Percentiles rank a stretch among this genome's conserved stretches.
These are phyloP conservation scores for Ophthalmolycus amberensis DNA, from an alignment of 2,113 vertebrate genomes.

Conservation along the genomic window DNA sequence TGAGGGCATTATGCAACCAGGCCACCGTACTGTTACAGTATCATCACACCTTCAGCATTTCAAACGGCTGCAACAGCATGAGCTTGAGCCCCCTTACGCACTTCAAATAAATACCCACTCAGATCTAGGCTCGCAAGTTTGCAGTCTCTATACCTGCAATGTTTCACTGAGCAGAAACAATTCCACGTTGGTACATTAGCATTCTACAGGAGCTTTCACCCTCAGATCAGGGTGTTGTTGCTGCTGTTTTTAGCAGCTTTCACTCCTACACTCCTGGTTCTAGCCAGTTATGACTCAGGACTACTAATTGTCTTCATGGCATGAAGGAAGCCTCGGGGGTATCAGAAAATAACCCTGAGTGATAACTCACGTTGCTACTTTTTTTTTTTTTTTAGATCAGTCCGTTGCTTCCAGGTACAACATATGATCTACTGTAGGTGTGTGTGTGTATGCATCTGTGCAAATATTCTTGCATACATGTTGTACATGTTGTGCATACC, in stretches of 20 bases:
- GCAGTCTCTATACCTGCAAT: conserved; percentile 22
- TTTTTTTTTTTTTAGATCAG: conserved; percentile 19
- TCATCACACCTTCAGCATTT: conserved; percentile 16
- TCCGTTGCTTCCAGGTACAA: conserved; percentile 38
- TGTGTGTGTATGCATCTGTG: neutral
- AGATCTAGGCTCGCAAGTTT: conserved; percentile 18
- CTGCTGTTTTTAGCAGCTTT: conserved; percentile 74
- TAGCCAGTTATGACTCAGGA: conserved; percentile 74
- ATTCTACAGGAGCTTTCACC: conserved; percentile 68
- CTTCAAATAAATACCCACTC: conserved; percentile 41
- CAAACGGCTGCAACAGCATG: conserved; percentile 5
- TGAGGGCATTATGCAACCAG: conserved; percentile 43
- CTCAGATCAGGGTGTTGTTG: conserved; percentile 72
- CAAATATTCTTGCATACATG: neutral
- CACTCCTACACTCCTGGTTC: conserved; percentile 73
- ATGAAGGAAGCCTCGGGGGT: conserved; percentile 63
- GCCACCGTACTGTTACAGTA: conserved; percentile 41
- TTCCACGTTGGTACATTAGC: conserved; percentile 46
- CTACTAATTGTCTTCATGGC: conserved; percentile 74
- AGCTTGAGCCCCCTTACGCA: conserved; percentile 25
- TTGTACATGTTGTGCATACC: neutral
- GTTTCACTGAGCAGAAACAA: conserved; percentile 33
- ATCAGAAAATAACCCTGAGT: conserved; percentile 70
- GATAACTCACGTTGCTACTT: conserved; percentile 54
- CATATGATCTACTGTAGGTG: conserved; percentile 30